Evolutionary conservation across 1,140 invertebrate species (phyloP), one percentile per base, ranked within the genome.

Genomic region (Micrasema minimum): DNA sequence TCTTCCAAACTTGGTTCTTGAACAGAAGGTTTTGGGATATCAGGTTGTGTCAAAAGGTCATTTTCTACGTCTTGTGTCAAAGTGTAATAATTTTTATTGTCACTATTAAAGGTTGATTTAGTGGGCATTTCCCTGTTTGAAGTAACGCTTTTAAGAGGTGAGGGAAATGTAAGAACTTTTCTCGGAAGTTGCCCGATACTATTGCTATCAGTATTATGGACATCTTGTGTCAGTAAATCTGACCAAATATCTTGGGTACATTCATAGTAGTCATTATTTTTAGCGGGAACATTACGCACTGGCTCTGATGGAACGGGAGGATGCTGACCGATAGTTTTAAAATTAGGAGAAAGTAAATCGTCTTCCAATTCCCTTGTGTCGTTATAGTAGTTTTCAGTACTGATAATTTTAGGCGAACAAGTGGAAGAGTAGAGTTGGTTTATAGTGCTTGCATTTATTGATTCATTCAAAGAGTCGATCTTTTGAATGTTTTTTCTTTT

Each of bases 381-480:
- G 20, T 69, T 59, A 10, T 69, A 69, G 14, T 69, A 61, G 46
- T 69, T 89, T 5, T 79, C 79, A 88, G 87, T 12, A 64, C 16
- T 43, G 31, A 51, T 37, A 43, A 14, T 38, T 23, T 67, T 67
- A 9, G 18, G 45, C 10, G 65, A 46, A 45, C 22, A 64, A 3
- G n/a, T 20, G 14, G 59, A 64, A 26, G 41, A 45, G 31, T 64
- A 26, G 18, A 64, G 43, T 18, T 64, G 22, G 14, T 64, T 48
- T 45, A 64, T 26, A 20, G 57, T 23, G 37, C 18, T 18, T 11
- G 41, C 45, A 26, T 46, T 64, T 6, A 20, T 11, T 10, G 59
- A 64, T 14, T 45, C 22, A 41, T 61, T 41, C 26, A 46, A 64
- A 18, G 43, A 64, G 2, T 26, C 20, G 18, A 12, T 9, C n/a